Base-by-base conservation (phyloP, 2,797 vertebrate genomes). In the Leptodactylus fallax region DNA sequence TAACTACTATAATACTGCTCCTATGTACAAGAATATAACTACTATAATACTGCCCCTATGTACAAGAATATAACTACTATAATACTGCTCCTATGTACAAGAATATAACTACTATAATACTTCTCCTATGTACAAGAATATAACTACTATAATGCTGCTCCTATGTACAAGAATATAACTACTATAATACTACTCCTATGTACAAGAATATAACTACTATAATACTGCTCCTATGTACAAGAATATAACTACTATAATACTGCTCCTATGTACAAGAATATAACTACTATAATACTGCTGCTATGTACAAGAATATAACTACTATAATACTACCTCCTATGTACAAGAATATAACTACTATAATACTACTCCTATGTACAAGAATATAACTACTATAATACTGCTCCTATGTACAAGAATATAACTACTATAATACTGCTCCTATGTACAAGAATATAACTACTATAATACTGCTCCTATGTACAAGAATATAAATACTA, bases 371-470 rank as follows among this genome's bases (percentile, higher is more conserved):
- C 13, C 65, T 69, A 69, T 69, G 13, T 69, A 69, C 65, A 69
- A 69, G 65, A 69, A 69, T 69, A 67, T 67, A 67, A 67, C 63
- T 69, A 69, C 65, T 67, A 67, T 67, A 67, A 67, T 67, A 67
- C 63, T 67, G 23, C 63, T 10, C 63, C 63, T 27, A 67, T 67
- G 63, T 67, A n/a, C n/a, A 63, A 23, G 61, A 63, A 63, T 63
- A 63, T 63, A 63, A 27, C 63, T 67, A 25, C 63, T 69, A 69
- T 69, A 69, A 69, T 69, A 69, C 65, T 69, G 25, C 65, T 19
- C 21, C 65, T 36, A 69, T 69, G 25, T 69, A 69, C 65, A 69
- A 36, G 65, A 69, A 69, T 69, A 69, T 69, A 69, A 71, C 67
- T 71, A 45, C 67, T 23, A 65, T 23, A 25, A 65, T 65, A 25